phyloP scores from a whole-genome alignment of 2,888 invertebrate genomes.

The Eupeodes latifasciatus region DNA sequence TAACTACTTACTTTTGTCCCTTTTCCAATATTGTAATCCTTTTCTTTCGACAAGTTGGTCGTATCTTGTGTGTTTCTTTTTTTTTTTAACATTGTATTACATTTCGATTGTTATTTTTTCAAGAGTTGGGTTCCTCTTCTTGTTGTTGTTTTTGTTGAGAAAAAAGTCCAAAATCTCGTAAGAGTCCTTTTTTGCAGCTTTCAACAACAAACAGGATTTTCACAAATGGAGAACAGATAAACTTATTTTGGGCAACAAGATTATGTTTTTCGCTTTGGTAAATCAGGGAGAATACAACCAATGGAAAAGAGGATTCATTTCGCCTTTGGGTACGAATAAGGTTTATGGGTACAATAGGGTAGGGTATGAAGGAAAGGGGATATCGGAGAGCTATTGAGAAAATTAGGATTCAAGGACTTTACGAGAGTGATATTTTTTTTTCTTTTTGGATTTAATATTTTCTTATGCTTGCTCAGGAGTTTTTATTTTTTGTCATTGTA shows the following conservation, averaged over 20 bases:
- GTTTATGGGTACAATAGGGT: not conserved
- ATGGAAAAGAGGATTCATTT: constrained; percentile 35
- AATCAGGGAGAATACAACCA: constrained; percentile 39
- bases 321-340: constrained; percentile 16
- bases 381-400: constrained; percentile 26
- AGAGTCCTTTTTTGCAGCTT: constrained; percentile 45
- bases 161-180: constrained; percentile 18
- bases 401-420: constrained; percentile 64
- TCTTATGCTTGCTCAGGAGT: constrained; percentile 14
- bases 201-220: constrained; percentile 49
- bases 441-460: constrained; percentile 4
- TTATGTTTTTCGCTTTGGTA: constrained; percentile 63
- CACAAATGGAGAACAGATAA: constrained; percentile 50
- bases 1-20: constrained; percentile 16
- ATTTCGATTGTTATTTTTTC: constrained; percentile 48
- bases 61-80: constrained; percentile 12
- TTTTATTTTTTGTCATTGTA: not conserved
- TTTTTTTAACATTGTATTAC: constrained; percentile 25
- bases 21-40: constrained; percentile 43
- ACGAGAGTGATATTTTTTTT: constrained; percentile 28
- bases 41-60: constrained; percentile 49
- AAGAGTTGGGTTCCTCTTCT: constrained; percentile 7
- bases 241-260: constrained; percentile 61
- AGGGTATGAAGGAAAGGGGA: too few species aligned
- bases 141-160: not conserved